These are phyloP conservation scores for Stomatorhinus ivindoensis DNA, from an alignment of 2,113 vertebrate species.

Conservation along the genomic window DNA sequence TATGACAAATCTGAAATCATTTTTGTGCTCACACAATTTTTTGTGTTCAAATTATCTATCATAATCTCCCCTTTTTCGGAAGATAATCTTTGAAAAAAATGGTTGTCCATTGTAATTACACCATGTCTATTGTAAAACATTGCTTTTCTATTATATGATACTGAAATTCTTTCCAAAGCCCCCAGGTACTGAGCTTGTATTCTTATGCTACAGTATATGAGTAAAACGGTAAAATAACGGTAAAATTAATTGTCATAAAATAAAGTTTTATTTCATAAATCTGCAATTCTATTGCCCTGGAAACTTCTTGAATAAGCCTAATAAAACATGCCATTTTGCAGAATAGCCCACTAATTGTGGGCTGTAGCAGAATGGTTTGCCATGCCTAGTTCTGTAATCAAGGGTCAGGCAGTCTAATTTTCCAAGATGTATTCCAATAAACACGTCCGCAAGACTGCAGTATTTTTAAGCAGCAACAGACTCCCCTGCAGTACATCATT, in stretches of 20 bases:
- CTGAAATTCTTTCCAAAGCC: not conserved
- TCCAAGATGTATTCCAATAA: conserved; percentile 58
- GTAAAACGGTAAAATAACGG: conserved; percentile 27
- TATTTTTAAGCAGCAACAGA: conserved; percentile 44
- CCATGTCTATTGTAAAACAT: not conserved
- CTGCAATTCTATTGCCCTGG: conserved; percentile 49
- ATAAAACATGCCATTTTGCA: conserved; percentile 40
- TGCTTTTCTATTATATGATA: not conserved
- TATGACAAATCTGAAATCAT: not conserved
- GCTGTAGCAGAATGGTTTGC: conserved; percentile 45
- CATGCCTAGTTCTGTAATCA: conserved; percentile 45
- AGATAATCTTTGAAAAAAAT: not conserved
- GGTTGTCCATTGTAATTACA: not conserved
- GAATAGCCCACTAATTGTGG: conserved; percentile 30
- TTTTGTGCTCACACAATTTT: not conserved
- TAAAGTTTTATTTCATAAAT: conserved; percentile 44
- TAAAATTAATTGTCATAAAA: conserved; percentile 42
- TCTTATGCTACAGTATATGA: not conserved
- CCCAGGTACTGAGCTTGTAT: not conserved
- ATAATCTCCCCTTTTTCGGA: not conserved
- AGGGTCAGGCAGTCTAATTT: conserved; percentile 44
- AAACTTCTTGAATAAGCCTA: conserved; percentile 51
- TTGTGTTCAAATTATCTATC: not conserved
- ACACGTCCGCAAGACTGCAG: conserved; percentile 54
- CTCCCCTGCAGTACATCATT: conserved; percentile 29